A percentile compares a stretch with the other conserved stretches of the same genome.
These are phyloP conservation scores for Micropoecilia bifurca DNA, from an alignment of 2,797 vertebrate species.

Conservation along the genomic window DNA sequence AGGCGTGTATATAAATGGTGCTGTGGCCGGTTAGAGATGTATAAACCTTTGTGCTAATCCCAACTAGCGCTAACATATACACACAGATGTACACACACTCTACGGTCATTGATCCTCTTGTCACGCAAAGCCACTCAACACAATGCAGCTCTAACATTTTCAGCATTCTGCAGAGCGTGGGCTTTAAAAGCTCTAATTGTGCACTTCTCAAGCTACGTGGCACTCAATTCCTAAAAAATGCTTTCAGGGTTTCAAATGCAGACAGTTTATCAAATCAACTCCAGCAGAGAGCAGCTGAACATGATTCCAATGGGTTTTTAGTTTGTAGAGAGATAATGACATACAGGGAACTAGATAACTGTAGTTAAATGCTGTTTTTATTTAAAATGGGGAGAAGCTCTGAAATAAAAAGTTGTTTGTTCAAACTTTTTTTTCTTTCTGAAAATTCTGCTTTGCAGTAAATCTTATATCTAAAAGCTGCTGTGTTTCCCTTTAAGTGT, in stretches of 20 bases:
- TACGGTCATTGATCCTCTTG: conserved; percentile 58
- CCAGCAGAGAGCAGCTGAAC: neutral
- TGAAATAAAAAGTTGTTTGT: neutral
- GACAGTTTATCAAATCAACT: neutral
- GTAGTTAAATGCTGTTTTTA: neutral
- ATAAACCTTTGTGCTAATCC: conserved; percentile 58
- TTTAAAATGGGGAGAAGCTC: neutral
- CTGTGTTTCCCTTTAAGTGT: neutral
- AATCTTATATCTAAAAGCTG: neutral
- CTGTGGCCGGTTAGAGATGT: conserved; percentile 27
- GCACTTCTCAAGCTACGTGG: conserved; percentile 32
- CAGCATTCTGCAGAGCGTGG: conserved; percentile 32
- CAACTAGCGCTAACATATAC: conserved; percentile 39
- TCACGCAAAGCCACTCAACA: conserved; percentile 64
- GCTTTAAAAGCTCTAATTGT: conserved; percentile 58
- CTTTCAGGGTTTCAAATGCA: conserved; percentile 3
- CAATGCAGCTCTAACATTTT: conserved; percentile 51
- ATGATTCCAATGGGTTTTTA: neutral
- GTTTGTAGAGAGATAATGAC: neutral
- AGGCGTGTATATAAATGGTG: conserved; percentile 31
- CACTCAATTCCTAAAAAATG: conserved; percentile 34
- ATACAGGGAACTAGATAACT: neutral
- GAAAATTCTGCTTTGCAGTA: neutral
- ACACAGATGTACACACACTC: conserved; percentile 34
- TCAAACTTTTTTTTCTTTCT: neutral